Evolutionary conservation across 2,888 invertebrate genomes (phyloP), one percentile per base, ranked within the genome.

Genomic region (Watsonalla binaria): DNA sequence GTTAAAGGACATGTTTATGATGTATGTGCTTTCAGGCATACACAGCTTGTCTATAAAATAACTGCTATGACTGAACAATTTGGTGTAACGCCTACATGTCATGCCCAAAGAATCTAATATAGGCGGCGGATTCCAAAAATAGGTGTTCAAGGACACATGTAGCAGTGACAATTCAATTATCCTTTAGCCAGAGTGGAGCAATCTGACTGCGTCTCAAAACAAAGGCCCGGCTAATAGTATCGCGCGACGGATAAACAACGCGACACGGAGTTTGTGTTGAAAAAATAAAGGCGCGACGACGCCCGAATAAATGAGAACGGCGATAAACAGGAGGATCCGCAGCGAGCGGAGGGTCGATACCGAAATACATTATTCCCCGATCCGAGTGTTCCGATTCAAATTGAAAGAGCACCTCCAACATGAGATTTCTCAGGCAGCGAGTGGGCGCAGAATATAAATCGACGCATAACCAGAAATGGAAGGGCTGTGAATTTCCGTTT

Each of bases 391-490:
- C 89, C 90, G 90, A 89, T 90, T 90, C 90, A 90, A 90, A 90
- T 90, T 90, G 90, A 90, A 90, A 90, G 90, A 90, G 90, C 90
- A 89, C 89, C 89, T 87, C 84, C 86, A 86, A 90, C 90, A 89
- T 86, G 87, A 90, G 90, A 90, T 90, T 90, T 89, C 88, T 90
- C 84, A 86, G 90, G 80, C 89, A 86, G 88, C 86, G 89, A 89
- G 88, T 89, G 87, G 88, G 89, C 85, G 83, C 86, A 84, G 90
- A 90, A 90, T 90, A 90, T 90, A 90, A 90, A 90, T 90, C 88
- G 89, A 80, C 88, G 84, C 84, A 90, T 90, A 90, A 89, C 88
- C 84, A 86, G 87, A 84, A 86, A 86, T 86, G 82, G 85, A 86
- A 88, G 84, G 84, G 82, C 84, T 84, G 84, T 81, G 86, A 87